Evolutionary conservation across 1,140 invertebrate genomes (phyloP).

Genomic region (Bathynomus jamesi): DNA sequence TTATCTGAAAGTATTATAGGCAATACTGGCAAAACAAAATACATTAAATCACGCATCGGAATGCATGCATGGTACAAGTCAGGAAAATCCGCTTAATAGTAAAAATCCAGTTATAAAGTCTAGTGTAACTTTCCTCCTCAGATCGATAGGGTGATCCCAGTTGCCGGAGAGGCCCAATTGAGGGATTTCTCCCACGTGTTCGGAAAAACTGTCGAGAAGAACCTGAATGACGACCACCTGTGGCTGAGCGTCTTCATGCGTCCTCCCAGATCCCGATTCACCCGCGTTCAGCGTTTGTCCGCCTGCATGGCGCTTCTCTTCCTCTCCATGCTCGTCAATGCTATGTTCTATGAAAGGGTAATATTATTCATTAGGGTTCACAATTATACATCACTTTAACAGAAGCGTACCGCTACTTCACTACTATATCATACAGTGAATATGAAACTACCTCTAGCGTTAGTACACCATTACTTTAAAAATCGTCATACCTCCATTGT

Average conservation of each 20-base stretch:
- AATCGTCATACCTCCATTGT: too few relatives aligned
- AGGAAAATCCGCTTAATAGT: too few relatives aligned
- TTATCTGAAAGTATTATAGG: too few relatives aligned
- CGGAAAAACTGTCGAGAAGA: slow-evolving; percentile 44
- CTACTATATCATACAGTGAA: too few relatives aligned
- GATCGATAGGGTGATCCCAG: slow-evolving; percentile 51
- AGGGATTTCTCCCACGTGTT: slow-evolving; percentile 48
- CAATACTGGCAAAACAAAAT: too few relatives aligned
- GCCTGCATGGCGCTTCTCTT: slow-evolving; percentile 51
- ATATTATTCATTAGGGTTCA: slow-evolving; percentile 10
- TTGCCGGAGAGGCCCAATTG: slow-evolving; percentile 47
- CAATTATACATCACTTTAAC: too few relatives aligned
- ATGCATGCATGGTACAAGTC: too few relatives aligned
- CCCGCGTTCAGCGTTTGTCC: slow-evolving; percentile 48
- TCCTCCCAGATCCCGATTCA: slow-evolving; percentile 50
- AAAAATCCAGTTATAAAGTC: too few relatives aligned
- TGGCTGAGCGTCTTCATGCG: slow-evolving; percentile 53
- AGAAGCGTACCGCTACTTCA: too few relatives aligned
- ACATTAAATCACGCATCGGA: too few relatives aligned
- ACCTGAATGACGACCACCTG: slow-evolving; percentile 51
- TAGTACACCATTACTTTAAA: too few relatives aligned
- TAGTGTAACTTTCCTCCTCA: slow-evolving; percentile 23
- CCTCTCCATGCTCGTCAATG: slow-evolving; percentile 51
- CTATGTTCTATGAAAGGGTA: slow-evolving; percentile 49
- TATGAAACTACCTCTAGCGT: too few relatives aligned